Evolutionary conservation across 1,140 invertebrate species (phyloP).

Genomic region (Eupristina koningsbergeri): DNA sequence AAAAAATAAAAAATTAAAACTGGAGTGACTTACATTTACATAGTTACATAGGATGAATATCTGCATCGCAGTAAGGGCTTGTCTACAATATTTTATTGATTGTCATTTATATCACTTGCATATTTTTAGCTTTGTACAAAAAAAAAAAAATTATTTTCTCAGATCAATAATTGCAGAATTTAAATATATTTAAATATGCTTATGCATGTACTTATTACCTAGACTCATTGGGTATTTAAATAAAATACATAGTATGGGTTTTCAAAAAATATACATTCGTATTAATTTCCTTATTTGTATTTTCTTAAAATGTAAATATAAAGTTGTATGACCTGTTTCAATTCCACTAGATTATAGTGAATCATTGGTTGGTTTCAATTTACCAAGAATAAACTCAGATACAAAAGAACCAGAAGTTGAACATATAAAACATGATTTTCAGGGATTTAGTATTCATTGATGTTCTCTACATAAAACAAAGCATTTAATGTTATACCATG

Average conservation of each 20-base stretch:
- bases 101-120: neutral
- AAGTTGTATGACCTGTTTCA: neutral
- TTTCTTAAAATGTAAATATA: neutral
- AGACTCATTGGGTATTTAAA: no score
- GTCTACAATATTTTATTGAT: neutral
- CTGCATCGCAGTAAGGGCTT: neutral
- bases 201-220: no score
- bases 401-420: neutral
- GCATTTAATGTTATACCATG: neutral
- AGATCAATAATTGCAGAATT: no score
- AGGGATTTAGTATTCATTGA: neutral
- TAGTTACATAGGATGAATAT: neutral
- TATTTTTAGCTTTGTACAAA: neutral
- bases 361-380: neutral
- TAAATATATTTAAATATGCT: no score
- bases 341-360: no score
- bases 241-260: no score
- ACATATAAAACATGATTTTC: neutral
- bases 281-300: neutral
- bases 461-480: no score
- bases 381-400: neutral
- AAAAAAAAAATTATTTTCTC: no score
- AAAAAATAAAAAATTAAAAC: neutral
- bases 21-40: neutral
- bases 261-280: neutral